A percentile compares a stretch with the other conserved stretches of the same genome.
Conservation (phyloP, 2,113 vertebrate species). For the Malurus elegans region DNA sequence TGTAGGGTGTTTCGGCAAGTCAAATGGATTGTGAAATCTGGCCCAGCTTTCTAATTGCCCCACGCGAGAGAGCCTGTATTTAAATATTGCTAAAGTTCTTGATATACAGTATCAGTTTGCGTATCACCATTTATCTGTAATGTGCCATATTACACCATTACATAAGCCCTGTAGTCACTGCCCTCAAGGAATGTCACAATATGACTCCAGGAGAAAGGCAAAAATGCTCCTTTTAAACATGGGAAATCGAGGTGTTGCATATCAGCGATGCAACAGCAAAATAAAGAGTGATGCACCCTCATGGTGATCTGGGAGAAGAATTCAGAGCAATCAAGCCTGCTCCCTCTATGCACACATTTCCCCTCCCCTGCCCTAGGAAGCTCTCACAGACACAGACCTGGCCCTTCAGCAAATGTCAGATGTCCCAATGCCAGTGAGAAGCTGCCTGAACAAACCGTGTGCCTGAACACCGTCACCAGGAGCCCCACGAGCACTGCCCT, state of each 20-base stretch:
- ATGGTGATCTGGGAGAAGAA: not conserved
- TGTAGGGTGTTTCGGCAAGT: not conserved
- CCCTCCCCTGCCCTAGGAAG: not conserved
- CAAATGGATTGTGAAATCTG: not conserved
- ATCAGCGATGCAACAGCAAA: not conserved
- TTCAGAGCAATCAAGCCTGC: not conserved
- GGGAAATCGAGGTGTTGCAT: fast-evolving
- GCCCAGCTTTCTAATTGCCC: not conserved
- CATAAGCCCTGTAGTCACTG: not conserved
- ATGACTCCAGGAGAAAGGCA: not conserved
- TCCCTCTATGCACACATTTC: fast-evolving
- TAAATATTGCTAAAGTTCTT: not conserved
- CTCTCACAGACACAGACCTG: not conserved
- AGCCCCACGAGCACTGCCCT: not conserved
- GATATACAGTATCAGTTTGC: not conserved
- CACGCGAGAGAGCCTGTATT: not conserved
- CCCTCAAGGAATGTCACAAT: not conserved
- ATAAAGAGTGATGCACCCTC: not conserved
- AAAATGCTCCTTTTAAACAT: not conserved
- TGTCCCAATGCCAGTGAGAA: not conserved
- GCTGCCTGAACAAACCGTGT: not conserved
- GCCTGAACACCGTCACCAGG: not conserved
- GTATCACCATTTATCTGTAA: not conserved
- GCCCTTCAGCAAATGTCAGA: not conserved
- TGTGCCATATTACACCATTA: not conserved